Evolutionary conservation across 2,797 vertebrate genomes (phyloP), one percentile per base, ranked within the genome.

Genomic region (Neostethus bicornis): DNA sequence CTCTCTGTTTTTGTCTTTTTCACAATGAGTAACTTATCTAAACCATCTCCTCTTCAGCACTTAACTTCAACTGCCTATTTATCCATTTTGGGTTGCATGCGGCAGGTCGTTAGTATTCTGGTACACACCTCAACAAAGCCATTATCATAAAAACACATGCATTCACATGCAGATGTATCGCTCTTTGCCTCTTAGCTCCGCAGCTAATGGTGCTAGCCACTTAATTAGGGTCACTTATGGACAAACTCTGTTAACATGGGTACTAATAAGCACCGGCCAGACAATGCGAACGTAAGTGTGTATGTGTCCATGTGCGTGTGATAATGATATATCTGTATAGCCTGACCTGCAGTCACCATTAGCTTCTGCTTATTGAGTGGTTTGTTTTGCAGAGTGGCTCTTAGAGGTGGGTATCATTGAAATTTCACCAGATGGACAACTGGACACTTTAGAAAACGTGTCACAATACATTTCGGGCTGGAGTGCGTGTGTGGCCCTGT

Each of bases 161-260:
- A 91, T 88, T 90, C 86, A 87, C 85, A 90, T 89, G 89, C 84
- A 90, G 86, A 91, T 87, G 85, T 83, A 62, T 83, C 57, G 86
- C 87, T 90, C 89, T 88, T 87, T 87, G 83, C 80, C 84, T 89
- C 81, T 83, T 87, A 81, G 87, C 87, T 86, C 68, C 0, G 57
- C 83, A 52, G 83, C 85, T 91, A 90, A 91, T 91, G 87, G 87
- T 39, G 83, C 86, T 85, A 86, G 85, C 80, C 87, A 87, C 86
- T 90, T 89, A 90, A 90, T 90, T 90, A 89, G 87, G 89, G 90
- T 88, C 88, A 88, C 87, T 88, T 90, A 88, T 88, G 84, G 84
- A 81, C 84, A 89, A 90, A 88, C 85, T 87, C 83, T 80, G 87
- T 88, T 88, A 88, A 86, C 77, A 80, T 61, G 70, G 77, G 66